Conservation (phyloP, 2,888 invertebrate genomes). For the Eupsilia transversa region DNA sequence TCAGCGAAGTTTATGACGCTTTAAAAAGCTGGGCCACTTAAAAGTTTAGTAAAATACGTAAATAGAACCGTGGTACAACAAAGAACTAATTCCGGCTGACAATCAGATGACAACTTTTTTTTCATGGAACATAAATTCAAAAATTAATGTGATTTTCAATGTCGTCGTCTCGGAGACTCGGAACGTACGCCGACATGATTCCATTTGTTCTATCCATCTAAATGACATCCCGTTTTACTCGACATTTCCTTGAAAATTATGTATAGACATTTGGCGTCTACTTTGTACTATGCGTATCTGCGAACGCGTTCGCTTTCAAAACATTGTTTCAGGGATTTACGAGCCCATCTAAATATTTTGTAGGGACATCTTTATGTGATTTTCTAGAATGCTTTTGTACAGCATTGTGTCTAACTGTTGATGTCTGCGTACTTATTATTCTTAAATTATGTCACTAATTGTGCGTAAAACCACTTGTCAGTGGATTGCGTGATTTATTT, state of each 20-base stretch:
- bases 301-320: slow-evolving; percentile 59
- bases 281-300: slow-evolving; percentile 66
- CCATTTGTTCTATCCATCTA: slow-evolving; percentile 77
- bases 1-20: slow-evolving; percentile 29
- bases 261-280: slow-evolving; percentile 71
- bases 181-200: slow-evolving; percentile 69
- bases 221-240: slow-evolving; percentile 68
- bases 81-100: slow-evolving; percentile 38
- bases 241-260: slow-evolving; percentile 75
- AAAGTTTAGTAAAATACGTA: slow-evolving; percentile 30
- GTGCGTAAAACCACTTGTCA: slow-evolving; percentile 25
- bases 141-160: slow-evolving; percentile 58
- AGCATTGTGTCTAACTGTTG: slow-evolving; percentile 22
- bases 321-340: slow-evolving; percentile 72
- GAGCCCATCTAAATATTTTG: slow-evolving; percentile 67
- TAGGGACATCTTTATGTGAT: slow-evolving; percentile 54
- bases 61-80: slow-evolving; percentile 43
- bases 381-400: slow-evolving; percentile 37
- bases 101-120: slow-evolving; percentile 52
- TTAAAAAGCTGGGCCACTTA: slow-evolving; percentile 14
- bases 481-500: slow-evolving; percentile 26
- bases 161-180: slow-evolving; percentile 40
- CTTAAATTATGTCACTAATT: slow-evolving; percentile 26
- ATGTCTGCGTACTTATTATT: slow-evolving; percentile 20
- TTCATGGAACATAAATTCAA: slow-evolving; percentile 56